Conservation (phyloP, 1,140 invertebrate species). For the Lordiphosa collinella region DNA sequence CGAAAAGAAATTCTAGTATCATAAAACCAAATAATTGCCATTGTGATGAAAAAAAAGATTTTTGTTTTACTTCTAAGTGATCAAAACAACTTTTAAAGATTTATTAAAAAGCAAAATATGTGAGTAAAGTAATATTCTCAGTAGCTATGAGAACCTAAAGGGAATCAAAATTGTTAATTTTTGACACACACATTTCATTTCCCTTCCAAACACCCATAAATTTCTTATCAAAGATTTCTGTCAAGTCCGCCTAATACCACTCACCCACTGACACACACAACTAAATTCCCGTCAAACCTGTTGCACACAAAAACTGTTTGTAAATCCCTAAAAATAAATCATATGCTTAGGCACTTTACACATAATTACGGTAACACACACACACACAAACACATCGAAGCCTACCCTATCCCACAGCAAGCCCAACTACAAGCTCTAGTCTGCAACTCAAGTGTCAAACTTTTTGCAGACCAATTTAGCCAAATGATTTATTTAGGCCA, state of each 20-base stretch:
- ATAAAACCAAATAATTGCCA: too few species aligned
- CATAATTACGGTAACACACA: slow-evolving; percentile 55
- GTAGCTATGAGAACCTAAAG: too few species aligned
- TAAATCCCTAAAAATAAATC: slow-evolving; percentile 54
- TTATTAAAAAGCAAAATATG: too few species aligned
- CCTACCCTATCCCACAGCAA: neutral
- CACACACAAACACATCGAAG: slow-evolving; percentile 15
- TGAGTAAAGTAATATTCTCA: too few species aligned
- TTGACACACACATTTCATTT: neutral
- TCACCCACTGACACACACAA: too few species aligned
- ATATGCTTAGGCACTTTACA: slow-evolving; percentile 72
- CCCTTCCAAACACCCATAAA: neutral
- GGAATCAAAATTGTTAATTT: too few species aligned
- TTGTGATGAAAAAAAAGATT: too few species aligned
- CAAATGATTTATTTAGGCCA: slow-evolving; percentile 77
- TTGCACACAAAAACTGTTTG: slow-evolving; percentile 32
- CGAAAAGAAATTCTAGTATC: too few species aligned
- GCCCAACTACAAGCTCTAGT: slow-evolving; percentile 47
- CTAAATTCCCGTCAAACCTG: slow-evolving; percentile 31
- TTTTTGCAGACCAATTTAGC: slow-evolving; percentile 77
- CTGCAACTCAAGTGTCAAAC: slow-evolving; percentile 71
- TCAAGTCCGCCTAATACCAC: too few species aligned
- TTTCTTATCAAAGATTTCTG: too few species aligned
- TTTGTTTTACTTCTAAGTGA: too few species aligned
- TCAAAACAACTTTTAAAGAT: too few species aligned